These are phyloP conservation scores for Rhinella marina DNA, from an alignment of 2,797 vertebrate genomes.

Conservation along the genomic window DNA sequence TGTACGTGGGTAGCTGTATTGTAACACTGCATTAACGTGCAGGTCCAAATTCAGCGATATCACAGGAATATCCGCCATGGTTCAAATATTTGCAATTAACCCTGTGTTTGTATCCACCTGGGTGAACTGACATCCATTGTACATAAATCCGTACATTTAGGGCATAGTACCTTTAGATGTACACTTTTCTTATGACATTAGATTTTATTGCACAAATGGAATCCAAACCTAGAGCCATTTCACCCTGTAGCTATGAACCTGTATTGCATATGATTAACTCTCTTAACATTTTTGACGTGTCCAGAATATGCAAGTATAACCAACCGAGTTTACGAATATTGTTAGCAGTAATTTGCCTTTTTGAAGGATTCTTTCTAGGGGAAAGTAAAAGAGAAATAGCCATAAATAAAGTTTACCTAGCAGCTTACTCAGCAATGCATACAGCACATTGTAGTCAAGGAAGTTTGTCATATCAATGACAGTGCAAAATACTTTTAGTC, in stretches of 20 bases:
- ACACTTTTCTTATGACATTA: slow-evolving; percentile 65
- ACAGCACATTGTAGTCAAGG: slow-evolving; percentile 63
- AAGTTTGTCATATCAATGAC: slow-evolving; percentile 70
- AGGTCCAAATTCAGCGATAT: slow-evolving; percentile 80
- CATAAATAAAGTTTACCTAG: slow-evolving; percentile 80
- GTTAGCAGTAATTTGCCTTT: slow-evolving; percentile 71
- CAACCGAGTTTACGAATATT: slow-evolving; percentile 69
- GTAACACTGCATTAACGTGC: slow-evolving; percentile 82
- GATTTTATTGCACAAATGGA: slow-evolving; percentile 30
- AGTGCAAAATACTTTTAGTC: slow-evolving; percentile 69
- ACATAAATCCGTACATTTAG: slow-evolving; percentile 76
- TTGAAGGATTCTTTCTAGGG: slow-evolving; percentile 74
- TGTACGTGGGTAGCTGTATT: slow-evolving; percentile 78
- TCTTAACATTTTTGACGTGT: slow-evolving; percentile 71
- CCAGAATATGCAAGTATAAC: slow-evolving; percentile 80
- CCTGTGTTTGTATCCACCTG: slow-evolving; percentile 71
- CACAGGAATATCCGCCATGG: slow-evolving; percentile 84
- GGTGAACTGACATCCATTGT: slow-evolving; percentile 76
- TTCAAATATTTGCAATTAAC: slow-evolving; percentile 67
- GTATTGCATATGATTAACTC: slow-evolving; percentile 66
- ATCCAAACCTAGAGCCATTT: slow-evolving; percentile 67
- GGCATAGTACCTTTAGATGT: slow-evolving; percentile 61
- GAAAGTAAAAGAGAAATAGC: slow-evolving; percentile 72
- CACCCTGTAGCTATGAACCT: slow-evolving; percentile 67
- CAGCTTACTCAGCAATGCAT: slow-evolving; percentile 73